Conservation (phyloP, 2,797 vertebrate species). For the Esox lucius region DNA sequence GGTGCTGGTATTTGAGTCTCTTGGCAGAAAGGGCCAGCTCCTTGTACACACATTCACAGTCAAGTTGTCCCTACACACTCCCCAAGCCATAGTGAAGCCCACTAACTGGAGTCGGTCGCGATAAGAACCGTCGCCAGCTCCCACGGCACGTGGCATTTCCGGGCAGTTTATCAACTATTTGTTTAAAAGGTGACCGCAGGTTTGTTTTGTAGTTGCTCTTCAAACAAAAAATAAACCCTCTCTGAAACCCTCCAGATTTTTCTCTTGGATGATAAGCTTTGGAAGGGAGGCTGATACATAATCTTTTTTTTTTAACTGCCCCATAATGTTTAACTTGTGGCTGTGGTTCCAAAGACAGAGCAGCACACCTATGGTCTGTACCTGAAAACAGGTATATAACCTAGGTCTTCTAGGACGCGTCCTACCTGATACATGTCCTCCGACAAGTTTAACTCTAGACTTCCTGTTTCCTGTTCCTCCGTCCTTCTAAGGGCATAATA, state of each 20-base stretch:
- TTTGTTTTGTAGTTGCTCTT: neutral
- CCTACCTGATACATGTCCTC: neutral
- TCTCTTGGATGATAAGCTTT: neutral
- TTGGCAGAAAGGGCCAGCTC: too few relatives aligned
- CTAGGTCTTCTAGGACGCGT: neutral
- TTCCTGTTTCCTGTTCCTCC: neutral
- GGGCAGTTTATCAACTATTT: neutral
- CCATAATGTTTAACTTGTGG: neutral
- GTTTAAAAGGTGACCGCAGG: neutral
- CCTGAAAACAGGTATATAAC: neutral
- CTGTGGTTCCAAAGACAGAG: neutral
- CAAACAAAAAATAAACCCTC: neutral
- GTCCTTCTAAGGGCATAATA: neutral
- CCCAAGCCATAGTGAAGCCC: neutral
- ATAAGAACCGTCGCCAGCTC: neutral
- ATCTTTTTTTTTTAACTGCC: neutral
- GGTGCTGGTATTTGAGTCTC: too few relatives aligned
- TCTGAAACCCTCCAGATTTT: neutral
- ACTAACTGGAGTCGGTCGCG: neutral
- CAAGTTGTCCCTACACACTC: neutral
- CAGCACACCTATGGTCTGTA: neutral
- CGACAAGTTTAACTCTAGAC: neutral
- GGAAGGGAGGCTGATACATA: neutral
- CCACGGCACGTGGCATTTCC: neutral
- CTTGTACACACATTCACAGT: slow-evolving; percentile 2